Percentiles rank a stretch among this genome's conserved stretches.
Conservation (phyloP, 2,797 vertebrate species). For the Anabas testudineus region DNA sequence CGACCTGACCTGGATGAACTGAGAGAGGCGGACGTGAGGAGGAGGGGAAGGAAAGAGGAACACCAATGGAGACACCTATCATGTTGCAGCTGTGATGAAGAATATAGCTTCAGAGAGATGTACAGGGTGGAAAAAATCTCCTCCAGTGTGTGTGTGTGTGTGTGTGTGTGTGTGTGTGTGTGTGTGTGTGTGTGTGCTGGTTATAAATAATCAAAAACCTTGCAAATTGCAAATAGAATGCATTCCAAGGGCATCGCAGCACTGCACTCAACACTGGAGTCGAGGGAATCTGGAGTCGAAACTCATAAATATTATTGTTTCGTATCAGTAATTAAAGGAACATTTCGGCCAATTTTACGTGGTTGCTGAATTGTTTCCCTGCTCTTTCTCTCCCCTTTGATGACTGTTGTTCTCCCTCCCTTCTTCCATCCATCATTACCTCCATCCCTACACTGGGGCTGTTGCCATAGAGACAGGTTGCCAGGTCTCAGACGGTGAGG, state of each 20-base stretch:
- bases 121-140: slow-evolving; percentile 26
- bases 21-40: slow-evolving; percentile 15
- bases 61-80: slow-evolving; percentile 31
- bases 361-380: slow-evolving; percentile 4
- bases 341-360: slow-evolving; percentile 24
- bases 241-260: neutral
- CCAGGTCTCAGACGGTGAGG: slow-evolving; percentile 56
- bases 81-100: slow-evolving; percentile 41
- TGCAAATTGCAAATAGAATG: neutral
- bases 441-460: slow-evolving; percentile 48
- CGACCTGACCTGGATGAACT: slow-evolving; percentile 45
- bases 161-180: neutral
- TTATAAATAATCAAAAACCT: slow-evolving; percentile 32
- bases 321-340: neutral
- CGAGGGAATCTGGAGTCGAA: neutral
- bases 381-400: slow-evolving; percentile 35
- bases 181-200: neutral
- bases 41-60: slow-evolving; percentile 28
- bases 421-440: slow-evolving; percentile 19
- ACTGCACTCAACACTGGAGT: neutral
- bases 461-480: slow-evolving; percentile 76
- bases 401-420: slow-evolving; percentile 16
- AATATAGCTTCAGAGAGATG: slow-evolving; percentile 14
- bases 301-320: neutral
- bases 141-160: neutral